A percentile compares a stretch with the other conserved stretches of the same genome.
Evolutionary conservation across 2,888 invertebrate genomes (phyloP).

Genomic region (Napeogenes sylphis): DNA sequence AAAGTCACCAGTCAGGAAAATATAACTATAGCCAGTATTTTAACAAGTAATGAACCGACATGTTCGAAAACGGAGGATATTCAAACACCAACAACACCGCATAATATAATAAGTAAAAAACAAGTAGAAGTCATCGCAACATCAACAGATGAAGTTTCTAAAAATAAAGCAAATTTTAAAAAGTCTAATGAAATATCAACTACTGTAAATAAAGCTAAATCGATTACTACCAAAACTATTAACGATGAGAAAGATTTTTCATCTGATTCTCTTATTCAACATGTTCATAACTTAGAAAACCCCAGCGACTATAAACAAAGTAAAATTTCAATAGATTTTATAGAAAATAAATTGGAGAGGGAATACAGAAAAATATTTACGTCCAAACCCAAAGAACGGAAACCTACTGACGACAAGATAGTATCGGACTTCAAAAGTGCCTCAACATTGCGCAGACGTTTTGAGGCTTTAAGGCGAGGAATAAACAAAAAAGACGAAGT

Average conservation of each 20-base stretch:
- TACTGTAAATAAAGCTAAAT: slow-evolving; percentile 21
- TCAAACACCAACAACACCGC: background rate
- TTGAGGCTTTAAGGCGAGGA: slow-evolving; percentile 54
- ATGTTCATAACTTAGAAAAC: slow-evolving; percentile 57
- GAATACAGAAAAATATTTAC: slow-evolving; percentile 57
- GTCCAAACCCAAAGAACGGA: slow-evolving; percentile 41
- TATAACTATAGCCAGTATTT: slow-evolving; percentile 31
- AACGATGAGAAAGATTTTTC: slow-evolving; percentile 42
- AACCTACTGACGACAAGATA: slow-evolving; percentile 37
- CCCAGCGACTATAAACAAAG: slow-evolving; percentile 46
- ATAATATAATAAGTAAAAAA: slow-evolving; percentile 6
- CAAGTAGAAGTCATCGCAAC: background rate
- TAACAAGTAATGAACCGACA: slow-evolving; percentile 33
- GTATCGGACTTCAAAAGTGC: slow-evolving; percentile 46
- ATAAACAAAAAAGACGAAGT: slow-evolving; percentile 48
- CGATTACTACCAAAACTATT: slow-evolving; percentile 25
- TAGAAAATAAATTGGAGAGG: slow-evolving; percentile 60
- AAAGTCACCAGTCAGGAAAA: slow-evolving; percentile 20
- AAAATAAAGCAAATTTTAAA: background rate
- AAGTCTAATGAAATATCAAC: slow-evolving; percentile 10
- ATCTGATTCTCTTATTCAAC: slow-evolving; percentile 59
- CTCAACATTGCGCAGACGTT: slow-evolving; percentile 51
- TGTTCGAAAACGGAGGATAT: background rate
- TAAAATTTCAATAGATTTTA: slow-evolving; percentile 42
- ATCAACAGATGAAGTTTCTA: background rate